A percentile compares a stretch with the other conserved stretches of the same genome.
Evolutionary conservation across 2,888 invertebrate genomes (phyloP).

Genomic region (Dolichomitus sp.): DNA sequence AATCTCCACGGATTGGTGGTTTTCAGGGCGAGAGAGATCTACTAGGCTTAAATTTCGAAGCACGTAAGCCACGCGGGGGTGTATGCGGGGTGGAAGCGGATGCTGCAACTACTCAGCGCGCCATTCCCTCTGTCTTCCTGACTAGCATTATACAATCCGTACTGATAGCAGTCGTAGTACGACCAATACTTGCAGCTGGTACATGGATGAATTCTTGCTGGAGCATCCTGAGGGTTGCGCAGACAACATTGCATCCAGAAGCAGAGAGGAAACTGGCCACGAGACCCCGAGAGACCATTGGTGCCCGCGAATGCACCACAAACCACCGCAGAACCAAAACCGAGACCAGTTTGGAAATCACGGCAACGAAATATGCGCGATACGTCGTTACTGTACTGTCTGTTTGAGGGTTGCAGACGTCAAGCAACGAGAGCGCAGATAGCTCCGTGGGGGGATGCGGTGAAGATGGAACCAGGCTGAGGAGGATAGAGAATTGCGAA

Average conservation of each 20-base stretch:
- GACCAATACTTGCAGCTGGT: slow-evolving; percentile 24
- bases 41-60: slow-evolving; percentile 69
- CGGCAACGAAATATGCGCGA: slow-evolving; percentile 76
- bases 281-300: slow-evolving; percentile 72
- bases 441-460: slow-evolving; percentile 57
- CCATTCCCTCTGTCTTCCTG: slow-evolving; percentile 46
- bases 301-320: slow-evolving; percentile 73
- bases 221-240: slow-evolving; percentile 59
- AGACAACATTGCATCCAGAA: slow-evolving; percentile 77
- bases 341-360: slow-evolving; percentile 80
- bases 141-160: slow-evolving; percentile 61
- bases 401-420: slow-evolving; percentile 62
- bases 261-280: slow-evolving; percentile 73
- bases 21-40: slow-evolving; percentile 42
- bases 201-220: slow-evolving; percentile 45
- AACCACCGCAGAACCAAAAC: slow-evolving; percentile 68
- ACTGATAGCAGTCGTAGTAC: slow-evolving; percentile 9
- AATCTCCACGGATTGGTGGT: slow-evolving; percentile 66
- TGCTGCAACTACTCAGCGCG: slow-evolving; percentile 59
- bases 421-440: slow-evolving; percentile 27
- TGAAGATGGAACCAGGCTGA: slow-evolving; percentile 41
- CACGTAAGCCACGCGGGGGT: slow-evolving; percentile 64
- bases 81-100: slow-evolving; percentile 47
- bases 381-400: slow-evolving; percentile 69
- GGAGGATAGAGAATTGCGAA: slow-evolving; percentile 53